Percentiles rank a stretch among this genome's conserved stretches.
phyloP scores from a whole-genome alignment of 2,797 vertebrate species.

The Cynopterus sphinx region DNA sequence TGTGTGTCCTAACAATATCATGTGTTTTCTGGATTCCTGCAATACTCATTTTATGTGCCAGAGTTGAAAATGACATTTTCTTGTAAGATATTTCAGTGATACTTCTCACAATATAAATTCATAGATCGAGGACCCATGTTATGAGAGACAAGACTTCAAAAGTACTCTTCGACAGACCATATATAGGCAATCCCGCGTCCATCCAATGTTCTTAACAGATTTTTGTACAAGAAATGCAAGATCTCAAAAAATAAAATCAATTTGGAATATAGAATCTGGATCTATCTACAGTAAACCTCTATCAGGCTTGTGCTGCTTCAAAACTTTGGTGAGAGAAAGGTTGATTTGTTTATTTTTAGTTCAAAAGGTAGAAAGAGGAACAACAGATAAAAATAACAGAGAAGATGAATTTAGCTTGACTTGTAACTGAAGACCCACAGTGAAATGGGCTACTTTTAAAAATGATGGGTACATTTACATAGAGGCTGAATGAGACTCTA shows the following conservation, averaged over 20 bases:
- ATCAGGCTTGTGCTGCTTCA: background rate
- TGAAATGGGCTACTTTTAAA: background rate
- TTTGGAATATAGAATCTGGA: background rate
- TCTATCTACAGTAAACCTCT: background rate
- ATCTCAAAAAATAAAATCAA: background rate
- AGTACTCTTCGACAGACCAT: background rate
- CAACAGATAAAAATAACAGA: slow-evolving; percentile 17
- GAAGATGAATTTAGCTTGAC: background rate
- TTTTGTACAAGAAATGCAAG: background rate
- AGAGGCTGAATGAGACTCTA: background rate
- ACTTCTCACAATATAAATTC: background rate
- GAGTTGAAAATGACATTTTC: background rate
- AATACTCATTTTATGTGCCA: background rate
- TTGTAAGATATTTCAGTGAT: slow-evolving; percentile 25
- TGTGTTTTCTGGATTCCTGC: background rate
- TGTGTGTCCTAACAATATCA: background rate
- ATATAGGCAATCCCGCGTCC: background rate
- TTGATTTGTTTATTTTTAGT: background rate
- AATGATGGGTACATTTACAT: background rate
- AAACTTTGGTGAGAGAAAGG: background rate
- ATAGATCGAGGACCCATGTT: background rate
- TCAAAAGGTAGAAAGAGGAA: background rate
- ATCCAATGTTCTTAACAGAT: background rate
- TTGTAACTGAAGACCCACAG: background rate
- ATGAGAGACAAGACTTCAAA: background rate